phyloP scores from a whole-genome alignment of 1,140 invertebrate species.

The Papilio polytes region DNA sequence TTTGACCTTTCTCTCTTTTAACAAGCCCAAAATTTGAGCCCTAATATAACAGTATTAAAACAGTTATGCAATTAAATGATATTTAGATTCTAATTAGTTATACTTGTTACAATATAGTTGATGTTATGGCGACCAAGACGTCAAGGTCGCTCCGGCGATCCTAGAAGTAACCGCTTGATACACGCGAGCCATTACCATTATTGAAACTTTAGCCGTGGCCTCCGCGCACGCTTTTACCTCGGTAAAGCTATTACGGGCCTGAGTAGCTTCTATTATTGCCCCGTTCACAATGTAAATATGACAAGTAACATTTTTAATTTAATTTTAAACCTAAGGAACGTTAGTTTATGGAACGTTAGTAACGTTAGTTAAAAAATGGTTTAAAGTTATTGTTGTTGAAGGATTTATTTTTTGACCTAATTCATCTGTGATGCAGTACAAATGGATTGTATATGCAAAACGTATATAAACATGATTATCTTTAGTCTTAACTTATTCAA shows the following conservation, averaged over 20 bases:
- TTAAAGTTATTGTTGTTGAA: too few relatives aligned
- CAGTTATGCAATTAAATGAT: too few relatives aligned
- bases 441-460: too few relatives aligned
- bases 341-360: not conserved
- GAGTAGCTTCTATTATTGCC: slow-evolving; percentile 29
- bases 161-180: slow-evolving; percentile 35
- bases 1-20: too few relatives aligned
- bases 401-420: too few relatives aligned
- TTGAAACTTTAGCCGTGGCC: slow-evolving; percentile 38
- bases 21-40: too few relatives aligned
- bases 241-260: slow-evolving; percentile 35
- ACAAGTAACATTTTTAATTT: not conserved
- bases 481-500: too few relatives aligned
- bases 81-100: too few relatives aligned
- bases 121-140: slow-evolving; percentile 19
- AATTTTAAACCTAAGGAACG: not conserved
- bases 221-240: slow-evolving; percentile 35
- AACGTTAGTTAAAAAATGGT: too few relatives aligned
- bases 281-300: not conserved
- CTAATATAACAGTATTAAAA: too few relatives aligned
- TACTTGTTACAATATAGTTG: not conserved
- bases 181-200: slow-evolving; percentile 40
- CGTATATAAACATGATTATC: too few relatives aligned
- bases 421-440: too few relatives aligned
- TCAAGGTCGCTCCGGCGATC: slow-evolving; percentile 9